Evolutionary conservation across 1,140 invertebrate genomes (phyloP), one percentile per base, ranked within the genome.

Genomic region (Ylistrum balloti): DNA sequence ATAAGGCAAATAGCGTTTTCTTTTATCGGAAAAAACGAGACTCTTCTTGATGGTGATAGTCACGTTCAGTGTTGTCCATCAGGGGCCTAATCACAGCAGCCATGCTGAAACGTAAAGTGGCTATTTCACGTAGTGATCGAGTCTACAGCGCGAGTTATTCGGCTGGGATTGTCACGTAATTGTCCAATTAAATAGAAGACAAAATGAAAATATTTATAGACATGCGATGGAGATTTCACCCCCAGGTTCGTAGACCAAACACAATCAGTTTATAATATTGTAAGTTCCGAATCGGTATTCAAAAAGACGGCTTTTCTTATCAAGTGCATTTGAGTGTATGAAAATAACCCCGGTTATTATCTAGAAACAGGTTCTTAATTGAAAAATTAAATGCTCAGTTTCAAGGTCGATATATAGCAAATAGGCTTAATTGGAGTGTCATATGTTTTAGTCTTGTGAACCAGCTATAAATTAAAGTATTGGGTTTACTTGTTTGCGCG

Each of bases 381-480:
- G 56, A 74, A 74, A 74, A 74, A 74, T 74, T 74, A 28, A 74
- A 74, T 74, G n/a, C 56, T 74, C 56, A 74, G 56, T 74, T 74
- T 74, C 56, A n/a, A 74, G 56, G 56, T 74, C 22, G n/a, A 74
- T 74, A 74, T 74, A 74, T 11, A 74, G 56, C 56, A 28, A 74
- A 74, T 74, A 74, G 22, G 56, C 56, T 74, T 74, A 28, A 74
- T 74, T 28, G 28, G 28, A 22, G 56, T 74, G 22, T 28, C 56
- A 74, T 28, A 74, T 28, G 56, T 28, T 74, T 74, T 74, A 28
- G 56, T 74, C 56, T 74, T 74, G 56, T 74, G 56, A 74, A 74
- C n/a, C 56, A 74, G n/a, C 56, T 74, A 74, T 74, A 74, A 74
- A 74, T 74, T 74, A 74, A 74, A 74, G 56, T 74, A 74, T 74